A percentile compares a stretch with the other conserved stretches of the same genome.
phyloP scores from a whole-genome alignment of 2,113 vertebrate species.

The Odobenus rosmarus region DNA sequence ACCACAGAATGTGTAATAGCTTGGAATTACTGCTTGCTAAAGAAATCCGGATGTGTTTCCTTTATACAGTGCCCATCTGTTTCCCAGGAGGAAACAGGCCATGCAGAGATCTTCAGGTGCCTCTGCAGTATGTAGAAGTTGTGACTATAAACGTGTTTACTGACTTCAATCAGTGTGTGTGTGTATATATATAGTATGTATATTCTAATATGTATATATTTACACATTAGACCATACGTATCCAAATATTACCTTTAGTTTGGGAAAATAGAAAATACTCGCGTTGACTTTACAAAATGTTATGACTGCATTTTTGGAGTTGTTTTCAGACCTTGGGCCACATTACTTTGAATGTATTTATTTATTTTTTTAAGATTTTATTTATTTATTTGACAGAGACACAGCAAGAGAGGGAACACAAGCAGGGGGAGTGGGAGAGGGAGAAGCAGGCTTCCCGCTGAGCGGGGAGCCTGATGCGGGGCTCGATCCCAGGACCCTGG shows the following conservation, averaged over 20 bases:
- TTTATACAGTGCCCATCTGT: not conserved
- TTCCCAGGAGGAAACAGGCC: not conserved
- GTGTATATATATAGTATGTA: not conserved
- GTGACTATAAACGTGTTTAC: not conserved
- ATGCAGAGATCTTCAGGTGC: not conserved
- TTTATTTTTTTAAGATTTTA: too few relatives aligned
- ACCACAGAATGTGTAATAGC: not conserved
- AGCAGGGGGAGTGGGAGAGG: too few relatives aligned
- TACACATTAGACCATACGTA: not conserved
- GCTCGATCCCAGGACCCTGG: too few relatives aligned
- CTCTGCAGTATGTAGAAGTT: not conserved
- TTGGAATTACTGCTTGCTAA: not conserved
- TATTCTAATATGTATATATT: not conserved
- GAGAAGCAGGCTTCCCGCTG: too few relatives aligned
- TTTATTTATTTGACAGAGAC: too few relatives aligned
- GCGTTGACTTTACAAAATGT: conserved; percentile 9
- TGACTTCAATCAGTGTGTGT: not conserved
- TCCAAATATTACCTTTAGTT: not conserved
- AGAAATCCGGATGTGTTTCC: not conserved
- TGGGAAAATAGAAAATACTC: not conserved
- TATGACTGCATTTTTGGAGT: not conserved
- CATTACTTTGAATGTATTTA: not conserved
- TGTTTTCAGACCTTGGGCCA: not conserved
- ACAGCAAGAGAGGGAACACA: too few relatives aligned
- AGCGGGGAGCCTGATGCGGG: too few relatives aligned